Percentiles rank a stretch among this genome's conserved stretches.
Conservation (phyloP, 23 tunicate genomes). For the Trididemnum nubilum region DNA sequence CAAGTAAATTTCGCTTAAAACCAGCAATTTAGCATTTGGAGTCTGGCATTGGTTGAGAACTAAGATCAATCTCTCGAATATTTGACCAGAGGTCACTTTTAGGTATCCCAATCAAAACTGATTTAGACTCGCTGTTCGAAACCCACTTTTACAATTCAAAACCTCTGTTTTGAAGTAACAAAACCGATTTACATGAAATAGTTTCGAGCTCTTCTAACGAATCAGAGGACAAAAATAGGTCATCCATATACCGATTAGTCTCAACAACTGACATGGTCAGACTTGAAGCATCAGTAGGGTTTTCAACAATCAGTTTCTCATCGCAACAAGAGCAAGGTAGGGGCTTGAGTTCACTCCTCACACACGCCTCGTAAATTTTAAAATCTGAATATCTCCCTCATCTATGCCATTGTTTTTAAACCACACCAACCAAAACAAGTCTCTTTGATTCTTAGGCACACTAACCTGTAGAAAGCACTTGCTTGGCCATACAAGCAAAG, state of each 20-base stretch:
- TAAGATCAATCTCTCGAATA: background rate
- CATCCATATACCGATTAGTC: constrained; percentile 11
- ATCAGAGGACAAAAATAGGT: background rate
- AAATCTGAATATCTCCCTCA: background rate
- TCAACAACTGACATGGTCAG: constrained; percentile 5
- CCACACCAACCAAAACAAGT: constrained; percentile 15
- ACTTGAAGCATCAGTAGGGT: constrained; percentile 7
- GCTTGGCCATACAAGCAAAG: constrained; percentile 20
- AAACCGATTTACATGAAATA: background rate
- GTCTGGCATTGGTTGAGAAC: constrained; percentile 11
- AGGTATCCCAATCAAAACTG: background rate
- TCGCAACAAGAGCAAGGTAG: constrained; percentile 10
- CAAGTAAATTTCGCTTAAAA: background rate
- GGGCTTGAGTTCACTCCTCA: constrained; percentile 23
- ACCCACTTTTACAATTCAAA: constrained; percentile 18
- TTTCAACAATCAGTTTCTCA: background rate
- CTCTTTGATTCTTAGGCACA: constrained; percentile 5
- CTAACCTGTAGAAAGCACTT: constrained; percentile 22
- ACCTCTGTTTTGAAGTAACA: constrained; percentile 1
- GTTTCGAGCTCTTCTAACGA: constrained; percentile 3
- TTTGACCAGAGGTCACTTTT: background rate
- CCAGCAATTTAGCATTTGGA: background rate
- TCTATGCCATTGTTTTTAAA: background rate
- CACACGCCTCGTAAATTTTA: background rate
- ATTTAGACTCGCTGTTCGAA: background rate